These are phyloP conservation scores for Megaceryle maxima DNA, from an alignment of 2,113 vertebrate species.

Conservation along the genomic window DNA sequence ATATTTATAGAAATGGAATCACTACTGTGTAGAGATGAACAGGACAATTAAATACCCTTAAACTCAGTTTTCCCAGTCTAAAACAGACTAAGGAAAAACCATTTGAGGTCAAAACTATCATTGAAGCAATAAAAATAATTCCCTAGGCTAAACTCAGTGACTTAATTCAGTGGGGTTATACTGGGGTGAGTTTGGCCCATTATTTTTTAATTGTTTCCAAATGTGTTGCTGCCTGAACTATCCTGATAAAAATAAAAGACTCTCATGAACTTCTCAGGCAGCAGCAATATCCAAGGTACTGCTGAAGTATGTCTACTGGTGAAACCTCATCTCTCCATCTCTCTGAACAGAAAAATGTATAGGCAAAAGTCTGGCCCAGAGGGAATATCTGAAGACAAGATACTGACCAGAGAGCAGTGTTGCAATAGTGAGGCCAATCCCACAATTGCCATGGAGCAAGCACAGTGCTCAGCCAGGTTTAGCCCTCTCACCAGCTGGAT, in stretches of 20 bases:
- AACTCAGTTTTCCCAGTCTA: not conserved
- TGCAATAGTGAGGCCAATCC: fast-evolving
- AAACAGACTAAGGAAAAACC: not conserved
- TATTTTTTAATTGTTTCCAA: constrained; percentile 47
- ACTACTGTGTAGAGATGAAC: not conserved
- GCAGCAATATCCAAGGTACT: not conserved
- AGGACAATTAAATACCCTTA: not conserved
- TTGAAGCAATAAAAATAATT: constrained; percentile 26
- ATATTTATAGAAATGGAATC: not conserved
- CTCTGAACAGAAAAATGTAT: not conserved
- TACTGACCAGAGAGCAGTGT: not conserved
- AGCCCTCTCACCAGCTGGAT: not conserved
- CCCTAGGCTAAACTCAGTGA: not conserved
- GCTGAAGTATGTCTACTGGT: not conserved
- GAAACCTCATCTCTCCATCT: not conserved
- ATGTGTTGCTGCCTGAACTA: not conserved
- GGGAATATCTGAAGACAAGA: not conserved
- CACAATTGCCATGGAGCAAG: not conserved
- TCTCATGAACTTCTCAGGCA: not conserved
- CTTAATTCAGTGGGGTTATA: constrained; percentile 29
- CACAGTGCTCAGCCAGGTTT: not conserved
- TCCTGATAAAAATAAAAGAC: not conserved
- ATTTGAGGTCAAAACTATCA: constrained; percentile 26
- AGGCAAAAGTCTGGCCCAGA: not conserved
- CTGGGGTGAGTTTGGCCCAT: constrained; percentile 17